Percentiles rank a stretch among this genome's conserved stretches.
Evolutionary conservation across 2,113 vertebrate genomes (phyloP).

Genomic region (Charina bottae): DNA sequence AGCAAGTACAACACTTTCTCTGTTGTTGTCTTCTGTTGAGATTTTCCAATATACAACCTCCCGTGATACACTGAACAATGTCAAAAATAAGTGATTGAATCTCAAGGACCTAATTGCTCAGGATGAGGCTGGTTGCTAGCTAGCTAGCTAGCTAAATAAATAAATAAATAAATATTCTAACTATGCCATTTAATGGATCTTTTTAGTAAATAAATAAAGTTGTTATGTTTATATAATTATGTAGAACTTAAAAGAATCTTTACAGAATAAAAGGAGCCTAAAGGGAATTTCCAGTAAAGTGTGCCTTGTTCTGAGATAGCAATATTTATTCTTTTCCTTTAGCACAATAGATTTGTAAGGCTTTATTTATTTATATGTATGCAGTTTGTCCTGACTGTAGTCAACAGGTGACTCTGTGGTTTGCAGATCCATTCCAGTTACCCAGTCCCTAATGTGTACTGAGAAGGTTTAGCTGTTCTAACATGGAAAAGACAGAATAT

Average conservation of each 20-base stretch:
- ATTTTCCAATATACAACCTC: neutral
- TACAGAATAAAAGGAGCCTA: neutral
- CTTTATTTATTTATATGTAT: neutral
- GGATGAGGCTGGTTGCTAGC: neutral
- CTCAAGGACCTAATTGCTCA: neutral
- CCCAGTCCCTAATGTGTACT: neutral
- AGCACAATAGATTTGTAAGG: neutral
- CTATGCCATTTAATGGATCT: neutral
- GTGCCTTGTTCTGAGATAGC: neutral
- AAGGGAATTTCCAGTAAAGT: neutral
- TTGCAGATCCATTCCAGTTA: neutral
- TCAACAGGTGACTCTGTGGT: neutral
- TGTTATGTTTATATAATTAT: neutral
- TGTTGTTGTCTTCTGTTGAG: neutral
- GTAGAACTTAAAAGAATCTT: neutral
- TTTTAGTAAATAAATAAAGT: neutral
- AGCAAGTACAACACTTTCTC: neutral
- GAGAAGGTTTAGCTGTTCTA: neutral
- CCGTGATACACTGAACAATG: neutral
- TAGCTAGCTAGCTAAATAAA: too few relatives aligned
- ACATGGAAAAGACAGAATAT: neutral
- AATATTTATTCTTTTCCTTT: neutral
- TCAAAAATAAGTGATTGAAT: neutral
- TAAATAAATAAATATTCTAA: too few relatives aligned
- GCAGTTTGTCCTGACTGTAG: neutral